phyloP scores from a whole-genome alignment of 35 echinoderm and acorn worm genomes.

The Ophioderma brevispina region DNA sequence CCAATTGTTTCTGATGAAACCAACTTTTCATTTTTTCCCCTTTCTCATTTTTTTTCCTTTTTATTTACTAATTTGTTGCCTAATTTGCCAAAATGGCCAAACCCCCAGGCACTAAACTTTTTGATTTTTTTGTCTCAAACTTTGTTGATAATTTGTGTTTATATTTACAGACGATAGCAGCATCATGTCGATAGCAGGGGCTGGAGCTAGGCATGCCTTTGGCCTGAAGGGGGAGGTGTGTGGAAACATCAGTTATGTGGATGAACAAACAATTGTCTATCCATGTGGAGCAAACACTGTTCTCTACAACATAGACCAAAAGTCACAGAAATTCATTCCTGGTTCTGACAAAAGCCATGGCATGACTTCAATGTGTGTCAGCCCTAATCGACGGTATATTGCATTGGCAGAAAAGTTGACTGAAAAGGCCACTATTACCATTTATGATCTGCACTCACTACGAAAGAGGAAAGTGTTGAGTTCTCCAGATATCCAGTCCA shows the following conservation, averaged over 20 bases:
- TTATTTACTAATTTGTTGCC: no score
- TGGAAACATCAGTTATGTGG: conserved; percentile 93
- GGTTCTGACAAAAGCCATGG: conserved; percentile 95
- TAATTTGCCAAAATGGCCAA: no score
- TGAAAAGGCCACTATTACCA: conserved; percentile 94
- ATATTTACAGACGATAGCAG: no score
- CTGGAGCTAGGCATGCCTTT: conserved; percentile 88
- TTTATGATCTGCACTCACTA: conserved; percentile 95
- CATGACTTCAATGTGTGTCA: conserved; percentile 96
- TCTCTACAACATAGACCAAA: conserved; percentile 99
- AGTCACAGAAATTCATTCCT: conserved; percentile 96
- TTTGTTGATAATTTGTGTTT: no score
- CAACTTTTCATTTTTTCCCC: no score
- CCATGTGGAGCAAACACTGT: conserved; percentile 93
- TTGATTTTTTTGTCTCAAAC: no score
- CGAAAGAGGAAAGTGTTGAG: conserved; percentile 89
- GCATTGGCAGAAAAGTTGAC: conserved; percentile 90
- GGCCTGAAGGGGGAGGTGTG: conserved; percentile 94
- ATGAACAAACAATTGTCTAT: conserved; percentile 99
- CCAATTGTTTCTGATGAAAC: no score
- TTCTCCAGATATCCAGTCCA: conserved; percentile 87
- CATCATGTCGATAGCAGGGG: conserved; percentile 93
- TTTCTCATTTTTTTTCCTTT: no score
- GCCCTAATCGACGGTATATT: conserved; percentile 93
- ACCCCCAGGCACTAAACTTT: no score